phyloP scores from a whole-genome alignment of 1,140 invertebrate genomes.

The Pissodes strobi region DNA sequence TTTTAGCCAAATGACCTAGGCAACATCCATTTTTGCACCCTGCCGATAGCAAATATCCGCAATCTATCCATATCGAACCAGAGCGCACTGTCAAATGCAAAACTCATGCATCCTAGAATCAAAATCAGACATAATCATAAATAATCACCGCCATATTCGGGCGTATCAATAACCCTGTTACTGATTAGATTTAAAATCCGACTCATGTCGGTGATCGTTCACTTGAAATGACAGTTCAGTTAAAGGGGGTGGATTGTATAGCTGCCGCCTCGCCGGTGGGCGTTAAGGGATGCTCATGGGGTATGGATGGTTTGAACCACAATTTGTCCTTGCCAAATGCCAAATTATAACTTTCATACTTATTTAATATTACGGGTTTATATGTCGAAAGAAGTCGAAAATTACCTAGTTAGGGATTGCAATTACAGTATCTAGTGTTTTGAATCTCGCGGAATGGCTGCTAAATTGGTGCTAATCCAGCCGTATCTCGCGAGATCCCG shows the following conservation, averaged over 20 bases:
- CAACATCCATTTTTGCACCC: neutral
- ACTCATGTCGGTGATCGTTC: conserved; percentile 31
- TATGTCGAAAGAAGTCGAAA: no score
- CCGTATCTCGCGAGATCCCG: no score
- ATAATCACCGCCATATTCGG: conserved; percentile 24
- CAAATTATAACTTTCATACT: no score
- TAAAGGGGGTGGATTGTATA: conserved; percentile 10
- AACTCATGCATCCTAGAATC: conserved; percentile 23
- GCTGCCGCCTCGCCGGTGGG: neutral
- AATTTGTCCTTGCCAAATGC: no score
- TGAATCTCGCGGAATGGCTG: no score
- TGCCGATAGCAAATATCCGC: conserved; percentile 10
- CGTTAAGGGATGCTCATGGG: no score
- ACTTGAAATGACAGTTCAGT: conserved; percentile 25
- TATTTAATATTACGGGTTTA: no score
- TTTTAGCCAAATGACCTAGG: neutral
- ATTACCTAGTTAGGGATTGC: no score
- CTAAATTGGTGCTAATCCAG: no score
- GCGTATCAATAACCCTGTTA: conserved; percentile 23
- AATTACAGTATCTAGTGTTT: no score
- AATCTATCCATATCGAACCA: conserved; percentile 16
- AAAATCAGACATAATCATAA: conserved; percentile 32
- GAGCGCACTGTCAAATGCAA: conserved; percentile 16
- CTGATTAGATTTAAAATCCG: conserved; percentile 35
- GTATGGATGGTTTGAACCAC: no score